Conservation (phyloP, 2,888 invertebrate genomes). For the Altica lythri region DNA sequence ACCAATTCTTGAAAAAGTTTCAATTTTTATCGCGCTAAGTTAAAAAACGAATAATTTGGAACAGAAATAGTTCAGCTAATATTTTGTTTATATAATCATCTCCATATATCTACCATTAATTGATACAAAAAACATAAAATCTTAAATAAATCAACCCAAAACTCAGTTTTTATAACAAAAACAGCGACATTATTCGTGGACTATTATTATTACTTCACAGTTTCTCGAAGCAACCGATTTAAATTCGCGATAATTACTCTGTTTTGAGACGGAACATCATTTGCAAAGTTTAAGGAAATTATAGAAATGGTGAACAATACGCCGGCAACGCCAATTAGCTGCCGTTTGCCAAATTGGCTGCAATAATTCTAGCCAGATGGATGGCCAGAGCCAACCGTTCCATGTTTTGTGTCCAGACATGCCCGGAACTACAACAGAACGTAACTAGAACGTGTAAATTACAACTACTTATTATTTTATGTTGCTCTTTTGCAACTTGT, state of each 20-base stretch:
- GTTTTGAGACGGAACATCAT: slow-evolving; percentile 34
- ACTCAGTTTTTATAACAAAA: too few species aligned
- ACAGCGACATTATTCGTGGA: too few species aligned
- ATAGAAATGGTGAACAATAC: slow-evolving; percentile 46
- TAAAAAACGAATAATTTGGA: too few species aligned
- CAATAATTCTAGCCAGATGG: slow-evolving; percentile 52
- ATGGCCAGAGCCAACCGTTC: slow-evolving; percentile 41
- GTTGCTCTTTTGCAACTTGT: slow-evolving; percentile 16
- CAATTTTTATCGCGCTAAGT: too few species aligned
- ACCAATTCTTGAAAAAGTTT: too few species aligned
- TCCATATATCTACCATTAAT: too few species aligned
- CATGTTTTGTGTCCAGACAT: not conserved
- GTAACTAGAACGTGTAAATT: slow-evolving; percentile 41
- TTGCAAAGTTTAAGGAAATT: slow-evolving; percentile 43
- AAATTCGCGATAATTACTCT: slow-evolving; percentile 32
- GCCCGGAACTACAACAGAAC: slow-evolving; percentile 9
- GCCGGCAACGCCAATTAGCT: slow-evolving; percentile 47
- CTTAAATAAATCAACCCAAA: too few species aligned
- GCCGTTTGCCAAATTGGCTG: slow-evolving; percentile 54
- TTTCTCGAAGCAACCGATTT: not conserved
- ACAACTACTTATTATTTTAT: slow-evolving; percentile 43
- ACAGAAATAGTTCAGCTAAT: too few species aligned
- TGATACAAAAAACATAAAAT: too few species aligned
- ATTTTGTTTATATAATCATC: too few species aligned
- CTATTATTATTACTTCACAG: too few species aligned